Conservation (phyloP, 92 coral and sea anemone species). For the Micromussa lordhowensis region DNA sequence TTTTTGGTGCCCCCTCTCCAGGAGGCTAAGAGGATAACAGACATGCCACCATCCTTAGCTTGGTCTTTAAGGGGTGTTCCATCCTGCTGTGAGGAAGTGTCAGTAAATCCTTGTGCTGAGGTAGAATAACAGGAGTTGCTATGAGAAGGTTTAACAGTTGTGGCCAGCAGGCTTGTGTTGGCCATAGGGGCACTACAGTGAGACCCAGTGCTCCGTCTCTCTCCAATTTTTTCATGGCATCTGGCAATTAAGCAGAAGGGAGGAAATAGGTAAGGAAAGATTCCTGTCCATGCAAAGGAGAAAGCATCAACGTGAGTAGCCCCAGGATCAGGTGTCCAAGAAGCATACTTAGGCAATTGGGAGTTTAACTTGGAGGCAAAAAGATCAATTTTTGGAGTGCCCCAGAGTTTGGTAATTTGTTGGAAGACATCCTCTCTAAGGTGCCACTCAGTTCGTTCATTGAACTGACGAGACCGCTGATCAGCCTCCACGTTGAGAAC, state of each 20-base stretch:
- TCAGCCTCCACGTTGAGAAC: constrained; percentile 15
- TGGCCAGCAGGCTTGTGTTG: constrained; percentile 49
- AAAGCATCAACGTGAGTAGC: too few relatives aligned
- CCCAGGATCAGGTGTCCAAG: too few relatives aligned
- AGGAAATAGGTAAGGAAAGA: too few relatives aligned
- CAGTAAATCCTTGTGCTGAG: neutral
- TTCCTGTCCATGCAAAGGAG: too few relatives aligned
- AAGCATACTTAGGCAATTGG: too few relatives aligned
- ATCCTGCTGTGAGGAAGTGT: constrained; percentile 4
- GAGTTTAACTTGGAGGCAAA: too few relatives aligned
- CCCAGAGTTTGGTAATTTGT: neutral
- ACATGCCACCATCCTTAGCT: constrained; percentile 41
- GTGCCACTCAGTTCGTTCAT: constrained; percentile 8
- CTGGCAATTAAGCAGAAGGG: too few relatives aligned
- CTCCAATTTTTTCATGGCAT: constrained; percentile 23
- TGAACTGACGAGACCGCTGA: neutral
- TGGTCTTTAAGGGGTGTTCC: constrained; percentile 26
- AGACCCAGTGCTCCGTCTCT: neutral
- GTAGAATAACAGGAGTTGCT: neutral
- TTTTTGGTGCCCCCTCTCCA: constrained; percentile 44
- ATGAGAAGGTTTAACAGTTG: constrained; percentile 5
- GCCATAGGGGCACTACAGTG: neutral
- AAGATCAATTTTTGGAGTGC: too few relatives aligned
- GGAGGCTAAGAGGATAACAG: constrained; percentile 46
- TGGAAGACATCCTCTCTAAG: neutral